A percentile compares a stretch with the other conserved stretches of the same genome.
These are phyloP conservation scores for Phymanthus crucifer DNA, from an alignment of 92 coral and sea anemone genomes.

Conservation along the genomic window DNA sequence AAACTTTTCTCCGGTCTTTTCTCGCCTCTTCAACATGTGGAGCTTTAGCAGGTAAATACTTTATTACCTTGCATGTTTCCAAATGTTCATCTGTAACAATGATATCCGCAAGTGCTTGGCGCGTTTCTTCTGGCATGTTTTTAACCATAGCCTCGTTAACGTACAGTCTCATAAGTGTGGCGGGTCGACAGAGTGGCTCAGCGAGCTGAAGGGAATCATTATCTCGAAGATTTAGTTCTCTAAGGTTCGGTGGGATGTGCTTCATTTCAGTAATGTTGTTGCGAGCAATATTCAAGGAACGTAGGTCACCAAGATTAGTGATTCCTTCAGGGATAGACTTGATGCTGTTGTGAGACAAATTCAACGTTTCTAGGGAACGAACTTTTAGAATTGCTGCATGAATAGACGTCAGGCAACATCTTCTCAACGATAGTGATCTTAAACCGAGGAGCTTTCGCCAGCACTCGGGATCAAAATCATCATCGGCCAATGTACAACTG, in stretches of 20 bases:
- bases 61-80: constrained; percentile 30
- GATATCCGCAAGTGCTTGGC: constrained; percentile 11
- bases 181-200: neutral
- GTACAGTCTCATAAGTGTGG: constrained; percentile 11
- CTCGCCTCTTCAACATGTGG: constrained; percentile 23
- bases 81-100: constrained; percentile 18
- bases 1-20: constrained; percentile 23
- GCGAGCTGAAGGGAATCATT: constrained; percentile 16
- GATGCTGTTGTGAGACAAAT: constrained; percentile 42
- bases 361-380: constrained; percentile 35
- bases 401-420: constrained; percentile 34
- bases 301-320: constrained; percentile 10
- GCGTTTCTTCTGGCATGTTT: constrained; percentile 19
- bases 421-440: constrained; percentile 37
- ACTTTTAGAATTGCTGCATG: constrained; percentile 40
- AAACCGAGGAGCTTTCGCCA: constrained; percentile 40
- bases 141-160: constrained; percentile 18
- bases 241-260: constrained; percentile 8
- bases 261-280: constrained; percentile 33
- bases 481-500: too few relatives aligned
- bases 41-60: constrained; percentile 40
- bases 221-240: too few relatives aligned
- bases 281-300: constrained; percentile 24
- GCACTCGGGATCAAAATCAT: constrained; percentile 14
- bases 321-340: constrained; percentile 27